phyloP scores from a whole-genome alignment of 2,888 invertebrate genomes.

The Meloe dianella region DNA sequence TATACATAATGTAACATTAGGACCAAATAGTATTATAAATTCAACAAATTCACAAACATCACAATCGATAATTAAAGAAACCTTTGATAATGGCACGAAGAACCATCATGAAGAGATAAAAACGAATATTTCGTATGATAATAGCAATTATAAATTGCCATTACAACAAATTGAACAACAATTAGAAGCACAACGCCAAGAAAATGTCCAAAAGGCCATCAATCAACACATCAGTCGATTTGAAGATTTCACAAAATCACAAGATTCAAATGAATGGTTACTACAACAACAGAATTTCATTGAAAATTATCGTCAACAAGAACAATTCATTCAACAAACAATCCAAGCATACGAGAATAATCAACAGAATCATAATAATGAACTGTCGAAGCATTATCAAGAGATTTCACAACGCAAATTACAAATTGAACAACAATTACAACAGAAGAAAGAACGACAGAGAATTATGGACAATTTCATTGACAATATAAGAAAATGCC shows the following conservation, averaged over 20 bases:
- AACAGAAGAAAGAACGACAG: slow-evolving; percentile 32
- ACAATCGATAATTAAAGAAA: background rate
- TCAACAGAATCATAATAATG: slow-evolving; percentile 63
- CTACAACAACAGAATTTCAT: slow-evolving; percentile 53
- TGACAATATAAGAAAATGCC: slow-evolving; percentile 65
- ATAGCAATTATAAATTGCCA: slow-evolving; percentile 26
- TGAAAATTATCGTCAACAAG: slow-evolving; percentile 60
- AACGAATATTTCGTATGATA: slow-evolving; percentile 44
- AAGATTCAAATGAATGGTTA: slow-evolving; percentile 49
- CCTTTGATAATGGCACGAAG: slow-evolving; percentile 10
- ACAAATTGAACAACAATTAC: slow-evolving; percentile 61
- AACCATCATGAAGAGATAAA: slow-evolving; percentile 27
- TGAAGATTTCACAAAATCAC: slow-evolving; percentile 50
- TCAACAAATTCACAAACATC: slow-evolving; percentile 5
- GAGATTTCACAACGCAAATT: slow-evolving; percentile 60
- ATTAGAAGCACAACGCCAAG: slow-evolving; percentile 45
- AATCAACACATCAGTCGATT: slow-evolving; percentile 54
- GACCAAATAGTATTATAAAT: slow-evolving; percentile 53
- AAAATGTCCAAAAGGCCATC: slow-evolving; percentile 52
- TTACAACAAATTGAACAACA: slow-evolving; percentile 41
- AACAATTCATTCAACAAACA: slow-evolving; percentile 59
- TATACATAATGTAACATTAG: slow-evolving; percentile 64
- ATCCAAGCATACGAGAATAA: slow-evolving; percentile 64
- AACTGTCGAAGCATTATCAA: slow-evolving; percentile 59
- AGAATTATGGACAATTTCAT: slow-evolving; percentile 48